Base-by-base conservation (phyloP, 2,888 invertebrate genomes). In the Palloptera scutellata region DNA sequence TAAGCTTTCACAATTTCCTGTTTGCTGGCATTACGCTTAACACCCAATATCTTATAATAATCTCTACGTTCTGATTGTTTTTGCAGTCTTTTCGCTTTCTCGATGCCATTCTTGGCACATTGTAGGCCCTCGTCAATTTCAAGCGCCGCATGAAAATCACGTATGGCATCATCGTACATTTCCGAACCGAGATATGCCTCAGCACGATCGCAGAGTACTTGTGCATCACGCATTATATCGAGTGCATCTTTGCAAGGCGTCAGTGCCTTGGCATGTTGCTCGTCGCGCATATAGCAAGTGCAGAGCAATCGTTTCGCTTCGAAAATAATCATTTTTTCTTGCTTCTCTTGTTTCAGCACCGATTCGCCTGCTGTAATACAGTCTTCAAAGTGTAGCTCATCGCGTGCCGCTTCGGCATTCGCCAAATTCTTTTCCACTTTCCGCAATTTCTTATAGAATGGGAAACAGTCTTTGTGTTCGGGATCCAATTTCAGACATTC, bases 401-500 rank as follows among this genome's bases (percentile, higher is more conserved):
- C 89, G 42, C 88, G 86, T 2, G 87, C 84, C 60, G 86, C 83
- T 77, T 92, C 91, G 11, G 92, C 91, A 30, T 91, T 89, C 30
- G 86, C 83, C 66, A 95, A 82, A 67, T 91, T 86, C 81, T 96
- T 96, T 73, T 94, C 95, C 13, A 99, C 88, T 83, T 97, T 97
- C 83, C 97, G 97, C 43, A 98, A 87, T 83, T 94, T 95, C 84
- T 98, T 99, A 87, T 99, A 99, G 79, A 97, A 92, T 19, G 94
- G 91, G 85, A 97, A 97, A 85, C 98, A 99, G 77, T 92, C 89
- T 86, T 96, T 96, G 86, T 99, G 97, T 78, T 99, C 99, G 0
- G 98, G 98, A 85, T 99, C 98, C 53, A 98, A 87, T 83, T 95
- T 97, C 17, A 99, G 88, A 84, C 99, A 99, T 84, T 99, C 98